Conservation (phyloP, 2,113 vertebrate genomes). For the Tricholaema leucomelas region DNA sequence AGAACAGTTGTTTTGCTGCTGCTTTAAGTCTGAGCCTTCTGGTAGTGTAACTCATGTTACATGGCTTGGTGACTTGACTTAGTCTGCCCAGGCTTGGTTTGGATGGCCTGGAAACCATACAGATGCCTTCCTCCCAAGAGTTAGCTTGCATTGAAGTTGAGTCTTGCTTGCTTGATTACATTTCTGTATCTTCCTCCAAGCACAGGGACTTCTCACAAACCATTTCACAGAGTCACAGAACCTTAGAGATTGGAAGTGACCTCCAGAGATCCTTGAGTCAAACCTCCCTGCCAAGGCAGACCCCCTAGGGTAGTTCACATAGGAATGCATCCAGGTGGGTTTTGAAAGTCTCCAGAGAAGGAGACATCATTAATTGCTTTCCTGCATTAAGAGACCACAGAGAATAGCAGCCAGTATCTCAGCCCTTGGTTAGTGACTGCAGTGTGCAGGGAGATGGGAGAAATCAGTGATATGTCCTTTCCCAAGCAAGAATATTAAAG, state of each 20-base stretch:
- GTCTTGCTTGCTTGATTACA: not conserved
- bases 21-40: not conserved
- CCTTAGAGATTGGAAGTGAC: too few species aligned
- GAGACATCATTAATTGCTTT: too few species aligned
- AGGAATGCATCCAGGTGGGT: too few species aligned
- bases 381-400: not conserved
- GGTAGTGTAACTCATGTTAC: not conserved
- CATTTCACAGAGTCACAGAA: too few species aligned
- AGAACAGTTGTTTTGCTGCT: not conserved
- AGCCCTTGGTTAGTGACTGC: not conserved
- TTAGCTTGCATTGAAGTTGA: not conserved
- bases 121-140: not conserved
- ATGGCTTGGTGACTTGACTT: not conserved
- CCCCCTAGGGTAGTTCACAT: too few species aligned
- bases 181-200: not conserved
- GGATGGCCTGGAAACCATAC: not conserved
- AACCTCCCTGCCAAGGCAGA: too few species aligned
- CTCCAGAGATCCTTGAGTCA: too few species aligned
- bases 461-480: not conserved
- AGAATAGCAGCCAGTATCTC: not conserved
- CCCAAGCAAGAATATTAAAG: not conserved
- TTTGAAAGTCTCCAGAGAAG: too few species aligned
- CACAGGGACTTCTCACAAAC: not conserved
- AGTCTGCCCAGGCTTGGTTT: not conserved
- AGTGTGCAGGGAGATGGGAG: not conserved